Conservation (phyloP, 2,113 vertebrate species). For the Pica pica region DNA sequence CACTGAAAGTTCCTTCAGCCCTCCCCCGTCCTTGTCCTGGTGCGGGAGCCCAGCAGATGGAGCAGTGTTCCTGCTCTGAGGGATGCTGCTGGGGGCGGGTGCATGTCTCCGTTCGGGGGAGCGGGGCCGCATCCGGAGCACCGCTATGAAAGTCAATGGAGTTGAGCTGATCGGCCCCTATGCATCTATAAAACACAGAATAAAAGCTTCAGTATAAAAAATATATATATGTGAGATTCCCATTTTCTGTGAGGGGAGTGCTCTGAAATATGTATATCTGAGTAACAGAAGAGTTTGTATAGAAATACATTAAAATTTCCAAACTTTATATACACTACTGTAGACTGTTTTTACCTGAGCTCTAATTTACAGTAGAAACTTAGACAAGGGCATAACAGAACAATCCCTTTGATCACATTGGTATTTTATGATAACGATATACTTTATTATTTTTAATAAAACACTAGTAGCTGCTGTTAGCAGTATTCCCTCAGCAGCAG, state of each 20-base stretch:
- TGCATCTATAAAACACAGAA: not conserved
- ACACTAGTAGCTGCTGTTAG: slow-evolving; percentile 3
- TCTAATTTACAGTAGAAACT: slow-evolving; percentile 20
- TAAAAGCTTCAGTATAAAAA: not conserved
- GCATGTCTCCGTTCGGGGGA: not conserved
- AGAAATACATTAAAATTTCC: slow-evolving; percentile 7
- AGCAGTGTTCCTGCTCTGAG: slow-evolving; percentile 13
- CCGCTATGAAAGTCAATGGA: not conserved
- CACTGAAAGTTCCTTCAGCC: accelerated
- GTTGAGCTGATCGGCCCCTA: not conserved
- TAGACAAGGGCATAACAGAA: not conserved
- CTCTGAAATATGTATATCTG: not conserved
- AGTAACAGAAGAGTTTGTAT: not conserved
- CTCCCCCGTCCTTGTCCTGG: not conserved
- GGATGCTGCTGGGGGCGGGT: not conserved
- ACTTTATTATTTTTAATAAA: slow-evolving; percentile 64
- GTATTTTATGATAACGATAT: slow-evolving; percentile 46
- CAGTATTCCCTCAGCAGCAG: slow-evolving; percentile 17
- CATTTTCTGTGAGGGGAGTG: not conserved
- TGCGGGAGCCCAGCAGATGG: slow-evolving; percentile 69
- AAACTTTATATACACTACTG: not conserved
- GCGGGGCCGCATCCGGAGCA: not conserved
- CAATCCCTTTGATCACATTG: slow-evolving; percentile 14
- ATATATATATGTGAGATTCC: not conserved
- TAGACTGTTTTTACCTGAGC: not conserved